A percentile compares a stretch with the other conserved stretches of the same genome.
Conservation (phyloP, 2,113 vertebrate species). For the Haemorhous mexicanus region DNA sequence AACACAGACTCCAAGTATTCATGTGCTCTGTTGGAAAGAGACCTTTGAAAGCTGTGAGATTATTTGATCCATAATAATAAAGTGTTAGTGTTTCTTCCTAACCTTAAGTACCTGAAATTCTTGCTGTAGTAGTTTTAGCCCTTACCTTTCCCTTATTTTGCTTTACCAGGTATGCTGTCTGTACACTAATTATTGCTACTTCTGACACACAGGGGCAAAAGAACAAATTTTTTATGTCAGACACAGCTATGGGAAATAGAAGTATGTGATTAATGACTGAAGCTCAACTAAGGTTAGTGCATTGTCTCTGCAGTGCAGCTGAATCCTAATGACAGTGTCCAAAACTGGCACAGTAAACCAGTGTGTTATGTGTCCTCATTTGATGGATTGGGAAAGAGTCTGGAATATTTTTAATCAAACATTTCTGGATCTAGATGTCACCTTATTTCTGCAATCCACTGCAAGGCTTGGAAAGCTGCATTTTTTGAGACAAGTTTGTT, state of each 20-base stretch:
- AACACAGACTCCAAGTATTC: neutral
- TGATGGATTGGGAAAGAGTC: neutral
- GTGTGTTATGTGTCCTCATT: neutral
- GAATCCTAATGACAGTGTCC: neutral
- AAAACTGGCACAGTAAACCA: neutral
- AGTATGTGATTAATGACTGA: too few species aligned
- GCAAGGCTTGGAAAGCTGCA: neutral
- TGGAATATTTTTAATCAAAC: neutral
- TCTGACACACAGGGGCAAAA: too few species aligned
- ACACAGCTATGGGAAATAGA: neutral
- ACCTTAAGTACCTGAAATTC: neutral
- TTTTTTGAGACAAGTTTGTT: neutral
- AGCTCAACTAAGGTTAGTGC: neutral
- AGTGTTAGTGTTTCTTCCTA: neutral
- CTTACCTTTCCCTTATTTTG: neutral
- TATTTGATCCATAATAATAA: neutral
- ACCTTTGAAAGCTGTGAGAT: neutral
- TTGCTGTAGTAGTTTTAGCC: neutral
- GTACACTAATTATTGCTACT: neutral
- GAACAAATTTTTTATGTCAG: neutral
- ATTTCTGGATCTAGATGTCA: neutral
- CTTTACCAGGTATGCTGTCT: neutral
- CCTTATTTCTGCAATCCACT: neutral
- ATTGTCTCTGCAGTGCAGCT: neutral
- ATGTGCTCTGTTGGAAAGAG: neutral